Base-by-base conservation (phyloP, 2,797 vertebrate genomes). In the Fratercula arctica region DNA sequence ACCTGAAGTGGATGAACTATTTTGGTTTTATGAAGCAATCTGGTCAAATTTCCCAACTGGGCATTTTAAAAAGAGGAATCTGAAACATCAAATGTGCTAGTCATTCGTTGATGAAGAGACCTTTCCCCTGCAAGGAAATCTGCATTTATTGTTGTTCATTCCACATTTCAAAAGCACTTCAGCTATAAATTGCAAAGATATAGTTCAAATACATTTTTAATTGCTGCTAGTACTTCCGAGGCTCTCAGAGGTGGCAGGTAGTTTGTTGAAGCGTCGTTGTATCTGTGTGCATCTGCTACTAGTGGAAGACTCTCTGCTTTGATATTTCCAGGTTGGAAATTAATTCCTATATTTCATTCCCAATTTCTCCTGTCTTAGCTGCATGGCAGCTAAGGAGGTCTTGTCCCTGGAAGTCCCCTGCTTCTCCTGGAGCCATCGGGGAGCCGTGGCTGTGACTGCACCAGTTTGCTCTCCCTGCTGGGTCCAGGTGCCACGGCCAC, bases 21-120 rank as follows among this genome's bases (percentile, higher is more conserved):
- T 87, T 93, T 76, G 46, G 35, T 95, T 94, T 95, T 91, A 94
- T 25, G 43, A 86, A 94, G 54, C 76, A 91, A 90, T 93, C 67
- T 88, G 67, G 79, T 59, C 61, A 90, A 81, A 94, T 95, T 95
- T 90, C 76, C 82, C 87, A 91, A 82, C 61, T 75, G 91, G 76
- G 87, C 83, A 92, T 92, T 95, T 95, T 69, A 86, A 73, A 95
- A 91, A 45, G 53, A 86, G 31, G 45, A 90, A 76, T 86, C 59
- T 66, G 69, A 91, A 95, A 69, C 76, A 76, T 69, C 45, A 56
- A 69, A 88, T 69, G 37, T 69, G 31, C 51, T 91, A 70, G 66
- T 89, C 73, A 43, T 73, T 66, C 76, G 61, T 45, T 57, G 85
- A 86, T 81, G 69, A 89, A 78, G 33, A 89, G 54, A 86, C 39